These are phyloP conservation scores for Mesocentrotus franciscanus DNA, from an alignment of 53 echinoderm and acorn worm genomes.

Conservation along the genomic window DNA sequence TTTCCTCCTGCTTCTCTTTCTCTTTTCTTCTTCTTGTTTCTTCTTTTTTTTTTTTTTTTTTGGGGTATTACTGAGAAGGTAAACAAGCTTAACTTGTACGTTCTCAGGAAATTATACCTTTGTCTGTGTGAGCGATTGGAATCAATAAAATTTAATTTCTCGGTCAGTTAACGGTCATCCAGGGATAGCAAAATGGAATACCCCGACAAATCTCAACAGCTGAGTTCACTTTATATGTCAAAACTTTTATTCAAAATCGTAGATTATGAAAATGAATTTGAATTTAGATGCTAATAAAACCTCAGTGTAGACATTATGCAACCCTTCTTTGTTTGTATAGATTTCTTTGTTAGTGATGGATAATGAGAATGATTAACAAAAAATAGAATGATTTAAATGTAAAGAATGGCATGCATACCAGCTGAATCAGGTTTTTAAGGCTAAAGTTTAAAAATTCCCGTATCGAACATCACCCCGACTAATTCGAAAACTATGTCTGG, in stretches of 20 bases:
- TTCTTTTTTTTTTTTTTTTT: too few relatives aligned
- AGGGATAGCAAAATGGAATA: neutral
- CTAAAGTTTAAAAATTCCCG: too few relatives aligned
- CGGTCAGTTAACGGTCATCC: constrained; percentile 9
- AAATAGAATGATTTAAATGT: neutral
- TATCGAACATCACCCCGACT: neutral
- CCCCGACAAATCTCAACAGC: constrained; percentile 5
- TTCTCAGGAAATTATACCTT: neutral
- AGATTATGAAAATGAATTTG: neutral
- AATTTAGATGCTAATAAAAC: neutral
- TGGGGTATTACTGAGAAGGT: too few relatives aligned
- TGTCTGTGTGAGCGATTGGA: neutral
- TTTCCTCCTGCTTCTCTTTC: too few relatives aligned
- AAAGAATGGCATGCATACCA: neutral
- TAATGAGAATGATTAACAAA: neutral
- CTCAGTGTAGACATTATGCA: too few relatives aligned
- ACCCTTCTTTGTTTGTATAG: neutral
- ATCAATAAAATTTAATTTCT: neutral
- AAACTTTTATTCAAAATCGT: neutral
- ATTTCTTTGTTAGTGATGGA: neutral
- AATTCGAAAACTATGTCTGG: neutral
- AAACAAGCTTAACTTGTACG: neutral
- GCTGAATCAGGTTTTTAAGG: neutral
- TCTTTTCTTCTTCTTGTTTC: too few relatives aligned
- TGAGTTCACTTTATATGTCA: neutral